phyloP scores from a whole-genome alignment of 1,140 invertebrate genomes.

The Macrosteles quadrilineatus region DNA sequence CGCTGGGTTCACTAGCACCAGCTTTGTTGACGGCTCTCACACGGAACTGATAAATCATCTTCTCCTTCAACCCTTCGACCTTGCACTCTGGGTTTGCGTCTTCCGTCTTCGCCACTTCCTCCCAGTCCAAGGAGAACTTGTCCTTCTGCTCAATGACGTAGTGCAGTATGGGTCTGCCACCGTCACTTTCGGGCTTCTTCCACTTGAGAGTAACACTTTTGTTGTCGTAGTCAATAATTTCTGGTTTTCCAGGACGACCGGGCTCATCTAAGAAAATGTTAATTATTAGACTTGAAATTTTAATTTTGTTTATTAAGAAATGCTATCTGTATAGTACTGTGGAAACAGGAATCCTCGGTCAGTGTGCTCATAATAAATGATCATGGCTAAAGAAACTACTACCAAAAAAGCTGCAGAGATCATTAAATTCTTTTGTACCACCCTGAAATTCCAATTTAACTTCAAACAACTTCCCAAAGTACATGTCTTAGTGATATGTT shows the following conservation, averaged over 20 bases:
- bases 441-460: no score
- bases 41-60: slow-evolving; percentile 91
- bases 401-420: no score
- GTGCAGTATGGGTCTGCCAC: slow-evolving; percentile 91
- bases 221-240: slow-evolving; percentile 93
- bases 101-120: slow-evolving; percentile 79
- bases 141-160: slow-evolving; percentile 97
- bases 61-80: slow-evolving; percentile 89
- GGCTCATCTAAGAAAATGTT: slow-evolving; percentile 68
- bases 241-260: slow-evolving; percentile 84
- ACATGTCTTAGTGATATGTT: no score
- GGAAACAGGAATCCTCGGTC: no score
- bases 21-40: slow-evolving; percentile 92
- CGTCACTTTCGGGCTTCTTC: slow-evolving; percentile 86
- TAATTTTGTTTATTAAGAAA: no score
- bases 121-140: slow-evolving; percentile 88
- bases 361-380: no score
- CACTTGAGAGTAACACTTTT: slow-evolving; percentile 87
- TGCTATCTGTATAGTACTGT: no score
- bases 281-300: no score
- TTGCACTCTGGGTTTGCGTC: slow-evolving; percentile 75
- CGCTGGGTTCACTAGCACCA: slow-evolving; percentile 81
- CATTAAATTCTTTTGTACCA: no score
- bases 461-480: no score
- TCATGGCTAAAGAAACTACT: no score